Evolutionary conservation across 2,797 vertebrate species (phyloP).

Genomic region (Danionella dracula): DNA sequence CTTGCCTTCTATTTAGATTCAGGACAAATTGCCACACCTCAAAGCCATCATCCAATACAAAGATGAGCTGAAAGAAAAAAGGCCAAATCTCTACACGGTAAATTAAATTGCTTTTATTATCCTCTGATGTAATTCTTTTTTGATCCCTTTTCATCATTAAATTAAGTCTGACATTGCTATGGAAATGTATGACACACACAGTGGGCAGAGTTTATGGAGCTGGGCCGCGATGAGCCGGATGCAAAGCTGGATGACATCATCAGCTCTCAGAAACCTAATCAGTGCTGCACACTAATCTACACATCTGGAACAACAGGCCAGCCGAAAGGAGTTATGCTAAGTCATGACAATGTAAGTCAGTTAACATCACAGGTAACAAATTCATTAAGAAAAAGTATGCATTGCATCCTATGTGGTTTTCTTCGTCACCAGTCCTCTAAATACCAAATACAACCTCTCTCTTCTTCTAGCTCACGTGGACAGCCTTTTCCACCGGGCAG

Average conservation of each 20-base stretch:
- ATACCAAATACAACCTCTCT: background rate
- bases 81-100: conserved; percentile 84
- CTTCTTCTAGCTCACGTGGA: conserved; percentile 82
- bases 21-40: conserved; percentile 73
- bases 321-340: conserved; percentile 94
- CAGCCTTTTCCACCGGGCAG: conserved; percentile 44
- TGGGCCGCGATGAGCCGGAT: conserved; percentile 68
- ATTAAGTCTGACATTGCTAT: conserved; percentile 2
- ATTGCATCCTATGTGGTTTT: background rate
- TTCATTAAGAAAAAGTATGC: background rate
- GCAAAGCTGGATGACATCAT: conserved; percentile 67
- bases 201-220: conserved; percentile 87
- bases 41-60: conserved; percentile 89
- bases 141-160: background rate
- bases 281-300: conserved; percentile 89
- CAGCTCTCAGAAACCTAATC: conserved; percentile 78
- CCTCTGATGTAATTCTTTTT: background rate
- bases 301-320: conserved; percentile 87
- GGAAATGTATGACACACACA: conserved; percentile 32
- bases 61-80: conserved; percentile 73
- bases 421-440: too few species aligned
- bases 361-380: background rate
- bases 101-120: conserved; percentile 32
- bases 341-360: conserved; percentile 87
- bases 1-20: conserved; percentile 68